Evolutionary conservation across 2,888 invertebrate species (phyloP).

Genomic region (Atethmia centrago): DNA sequence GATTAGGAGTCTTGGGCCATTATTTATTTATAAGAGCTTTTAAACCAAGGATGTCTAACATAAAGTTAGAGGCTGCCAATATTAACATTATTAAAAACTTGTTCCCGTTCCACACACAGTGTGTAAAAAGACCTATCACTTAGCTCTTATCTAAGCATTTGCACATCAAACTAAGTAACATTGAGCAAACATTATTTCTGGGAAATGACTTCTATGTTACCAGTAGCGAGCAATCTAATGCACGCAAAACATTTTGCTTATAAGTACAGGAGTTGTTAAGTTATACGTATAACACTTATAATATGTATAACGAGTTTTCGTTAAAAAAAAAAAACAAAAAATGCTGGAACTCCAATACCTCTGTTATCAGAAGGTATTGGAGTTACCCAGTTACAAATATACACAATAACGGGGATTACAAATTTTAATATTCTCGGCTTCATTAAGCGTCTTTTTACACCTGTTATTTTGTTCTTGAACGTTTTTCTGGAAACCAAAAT

Average conservation of each 20-base stretch:
- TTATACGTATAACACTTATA: no score
- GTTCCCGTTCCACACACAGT: neutral
- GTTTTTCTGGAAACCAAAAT: neutral
- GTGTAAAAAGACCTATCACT: neutral
- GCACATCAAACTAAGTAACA: neutral
- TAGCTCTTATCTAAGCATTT: neutral
- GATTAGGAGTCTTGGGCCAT: conserved; percentile 43
- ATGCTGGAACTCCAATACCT: neutral
- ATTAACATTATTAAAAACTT: neutral
- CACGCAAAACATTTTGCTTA: neutral
- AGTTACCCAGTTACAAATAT: neutral
- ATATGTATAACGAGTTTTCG: no score
- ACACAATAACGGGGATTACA: no score
- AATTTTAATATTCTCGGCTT: neutral
- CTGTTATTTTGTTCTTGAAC: neutral
- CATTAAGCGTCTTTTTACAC: neutral
- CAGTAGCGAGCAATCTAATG: neutral
- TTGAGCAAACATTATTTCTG: neutral
- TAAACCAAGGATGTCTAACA: neutral
- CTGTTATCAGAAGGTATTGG: neutral
- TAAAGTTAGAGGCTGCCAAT: neutral
- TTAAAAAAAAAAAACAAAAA: neutral
- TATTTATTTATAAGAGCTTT: conserved; percentile 30
- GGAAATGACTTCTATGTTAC: neutral
- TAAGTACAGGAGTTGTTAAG: neutral